phyloP scores from a whole-genome alignment of 2,888 invertebrate species.

The Calliphora vomitoria region DNA sequence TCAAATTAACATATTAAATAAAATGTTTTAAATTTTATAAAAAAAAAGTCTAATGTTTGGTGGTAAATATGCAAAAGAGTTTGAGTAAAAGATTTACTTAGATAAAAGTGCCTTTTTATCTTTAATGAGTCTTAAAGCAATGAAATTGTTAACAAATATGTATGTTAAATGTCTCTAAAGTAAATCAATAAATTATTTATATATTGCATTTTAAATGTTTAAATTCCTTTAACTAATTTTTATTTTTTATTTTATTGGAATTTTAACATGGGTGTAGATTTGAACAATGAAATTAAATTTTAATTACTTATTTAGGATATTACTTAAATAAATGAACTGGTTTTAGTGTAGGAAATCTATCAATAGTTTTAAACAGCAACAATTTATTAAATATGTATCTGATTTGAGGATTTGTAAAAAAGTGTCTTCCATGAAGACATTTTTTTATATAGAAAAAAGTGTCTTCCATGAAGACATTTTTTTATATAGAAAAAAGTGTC shows the following conservation, averaged over 20 bases:
- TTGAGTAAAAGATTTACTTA: neutral
- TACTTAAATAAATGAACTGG: neutral
- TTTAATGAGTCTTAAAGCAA: neutral
- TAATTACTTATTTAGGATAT: neutral
- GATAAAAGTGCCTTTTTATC: neutral
- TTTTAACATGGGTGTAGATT: neutral
- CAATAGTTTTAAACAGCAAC: too few relatives aligned
- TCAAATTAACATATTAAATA: constrained; percentile 12
- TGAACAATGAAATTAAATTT: neutral
- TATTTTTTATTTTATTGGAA: neutral
- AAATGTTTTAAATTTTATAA: neutral
- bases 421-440: too few relatives aligned
- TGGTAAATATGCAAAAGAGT: too few relatives aligned
- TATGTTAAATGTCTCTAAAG: neutral
- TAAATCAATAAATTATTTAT: constrained; percentile 25
- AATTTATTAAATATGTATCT: too few relatives aligned
- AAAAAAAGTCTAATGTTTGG: neutral
- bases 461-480: too few relatives aligned
- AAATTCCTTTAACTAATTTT: neutral
- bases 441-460: too few relatives aligned
- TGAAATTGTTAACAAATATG: too few relatives aligned
- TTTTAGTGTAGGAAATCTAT: neutral
- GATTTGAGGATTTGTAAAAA: too few relatives aligned
- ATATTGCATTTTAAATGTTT: neutral
- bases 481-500: too few relatives aligned